phyloP scores from a whole-genome alignment of 2,888 invertebrate genomes.

The Erynnis tages region DNA sequence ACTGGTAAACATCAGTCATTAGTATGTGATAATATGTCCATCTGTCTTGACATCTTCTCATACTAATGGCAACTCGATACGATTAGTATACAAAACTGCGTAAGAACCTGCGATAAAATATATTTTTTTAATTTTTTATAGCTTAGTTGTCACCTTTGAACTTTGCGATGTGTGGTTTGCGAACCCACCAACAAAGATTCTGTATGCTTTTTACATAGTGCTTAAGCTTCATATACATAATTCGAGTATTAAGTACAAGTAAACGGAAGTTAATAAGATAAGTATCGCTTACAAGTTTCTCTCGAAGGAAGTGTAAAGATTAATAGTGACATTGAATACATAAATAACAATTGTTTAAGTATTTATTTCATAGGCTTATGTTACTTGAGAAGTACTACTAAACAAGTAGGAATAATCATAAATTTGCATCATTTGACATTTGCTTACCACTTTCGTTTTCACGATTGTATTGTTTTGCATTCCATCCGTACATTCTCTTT shows the following conservation, averaged over 20 bases:
- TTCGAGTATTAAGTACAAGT: slow-evolving; percentile 3
- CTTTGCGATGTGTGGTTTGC: no score
- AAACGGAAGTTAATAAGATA: slow-evolving; percentile 4
- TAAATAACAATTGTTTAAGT: slow-evolving; percentile 4
- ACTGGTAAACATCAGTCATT: no score
- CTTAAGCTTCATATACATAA: neutral
- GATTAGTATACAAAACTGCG: no score
- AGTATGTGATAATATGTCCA: no score
- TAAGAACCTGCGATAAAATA: no score
- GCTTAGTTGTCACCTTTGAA: no score
- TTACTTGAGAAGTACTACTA: neutral
- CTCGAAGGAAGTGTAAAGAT: slow-evolving; percentile 15
- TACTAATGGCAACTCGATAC: no score
- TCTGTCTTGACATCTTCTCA: no score
- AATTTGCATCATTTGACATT: neutral
- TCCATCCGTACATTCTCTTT: no score
- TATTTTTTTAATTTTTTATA: no score
- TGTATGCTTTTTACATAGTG: neutral
- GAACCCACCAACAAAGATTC: no score
- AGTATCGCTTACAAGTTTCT: slow-evolving; percentile 6
- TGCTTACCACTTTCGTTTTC: neutral
- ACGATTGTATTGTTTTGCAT: no score
- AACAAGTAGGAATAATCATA: neutral
- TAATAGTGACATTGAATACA: slow-evolving; percentile 10
- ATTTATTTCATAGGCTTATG: neutral